Evolutionary conservation across 1,140 invertebrate species (phyloP).

Genomic region (Cepaea nemoralis): DNA sequence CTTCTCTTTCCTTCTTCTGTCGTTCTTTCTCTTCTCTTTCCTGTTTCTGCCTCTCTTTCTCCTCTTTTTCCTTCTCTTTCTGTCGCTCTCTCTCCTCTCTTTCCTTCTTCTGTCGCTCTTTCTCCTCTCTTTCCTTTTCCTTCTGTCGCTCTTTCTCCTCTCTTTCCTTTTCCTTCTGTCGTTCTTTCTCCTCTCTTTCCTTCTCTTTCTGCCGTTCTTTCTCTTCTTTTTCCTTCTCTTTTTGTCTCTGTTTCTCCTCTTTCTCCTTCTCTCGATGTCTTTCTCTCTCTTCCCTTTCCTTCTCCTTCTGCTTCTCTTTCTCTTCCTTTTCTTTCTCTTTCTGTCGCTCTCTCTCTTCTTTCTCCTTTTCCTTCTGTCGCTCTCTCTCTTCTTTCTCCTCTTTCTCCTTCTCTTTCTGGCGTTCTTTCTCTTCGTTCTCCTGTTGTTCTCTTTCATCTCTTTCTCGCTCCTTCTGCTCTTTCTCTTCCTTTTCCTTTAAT

Average conservation of each 20-base stretch:
- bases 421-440: conserved; percentile 16
- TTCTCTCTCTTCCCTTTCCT: conserved; percentile 43
- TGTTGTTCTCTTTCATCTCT: conserved; percentile 40
- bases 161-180: conserved; percentile 47
- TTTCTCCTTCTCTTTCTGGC: conserved; percentile 1
- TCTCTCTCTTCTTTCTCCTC: conserved; percentile 33
- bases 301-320: conserved; percentile 33
- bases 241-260: conserved; percentile 34
- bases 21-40: conserved; percentile 42
- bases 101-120: conserved; percentile 28
- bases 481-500: too few species aligned
- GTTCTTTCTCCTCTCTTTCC: conserved; percentile 47
- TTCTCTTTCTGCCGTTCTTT: conserved; percentile 30
- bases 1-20: conserved; percentile 46
- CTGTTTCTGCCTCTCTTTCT: conserved; percentile 27
- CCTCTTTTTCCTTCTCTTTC: conserved; percentile 31
- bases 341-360: conserved; percentile 35
- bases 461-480: conserved; percentile 35
- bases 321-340: conserved; percentile 30
- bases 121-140: conserved; percentile 31
- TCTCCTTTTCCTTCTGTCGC: conserved; percentile 19
- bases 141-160: conserved; percentile 19
- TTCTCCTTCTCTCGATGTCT: conserved; percentile 45
- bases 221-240: conserved; percentile 34
- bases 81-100: conserved; percentile 38